These are phyloP conservation scores for Luperina nickerlii DNA, from an alignment of 2,888 invertebrate genomes.

Conservation along the genomic window DNA sequence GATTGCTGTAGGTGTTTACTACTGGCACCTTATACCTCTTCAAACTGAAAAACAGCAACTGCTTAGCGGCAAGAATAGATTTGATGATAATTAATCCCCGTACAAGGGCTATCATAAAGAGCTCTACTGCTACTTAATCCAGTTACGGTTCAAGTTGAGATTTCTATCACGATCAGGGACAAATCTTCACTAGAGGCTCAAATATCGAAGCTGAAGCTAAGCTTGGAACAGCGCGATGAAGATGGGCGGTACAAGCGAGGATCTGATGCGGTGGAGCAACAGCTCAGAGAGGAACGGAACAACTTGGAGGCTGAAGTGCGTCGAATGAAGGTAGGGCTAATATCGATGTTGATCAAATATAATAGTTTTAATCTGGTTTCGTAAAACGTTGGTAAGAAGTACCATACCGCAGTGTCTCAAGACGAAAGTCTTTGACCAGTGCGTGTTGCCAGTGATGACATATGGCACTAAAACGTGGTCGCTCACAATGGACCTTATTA, in stretches of 20 bases:
- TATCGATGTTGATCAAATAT: no score
- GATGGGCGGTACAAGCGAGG: constrained; percentile 92
- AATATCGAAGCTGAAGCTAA: constrained; percentile 92
- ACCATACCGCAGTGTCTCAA: no score
- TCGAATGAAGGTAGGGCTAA: constrained; percentile 89
- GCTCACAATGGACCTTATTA: no score
- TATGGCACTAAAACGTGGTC: no score
- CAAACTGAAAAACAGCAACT: background rate
- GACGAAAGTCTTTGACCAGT: no score
- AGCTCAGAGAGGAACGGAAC: constrained; percentile 94
- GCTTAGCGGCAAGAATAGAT: background rate
- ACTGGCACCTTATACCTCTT: no score
- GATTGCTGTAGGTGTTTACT: no score
- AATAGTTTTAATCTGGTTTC: no score
- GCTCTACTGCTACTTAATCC: background rate
- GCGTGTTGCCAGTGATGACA: no score
- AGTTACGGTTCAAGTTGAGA: background rate
- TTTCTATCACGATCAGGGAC: constrained; percentile 86
- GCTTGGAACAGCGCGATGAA: constrained; percentile 91
- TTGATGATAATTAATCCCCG: background rate
- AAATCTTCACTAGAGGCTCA: constrained; percentile 92
- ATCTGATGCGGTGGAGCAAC: constrained; percentile 93
- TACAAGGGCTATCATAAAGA: background rate
- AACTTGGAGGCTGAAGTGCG: constrained; percentile 94
- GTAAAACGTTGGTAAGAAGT: no score